phyloP scores from a whole-genome alignment of 2,797 vertebrate genomes.

The Diplodus sargus region DNA sequence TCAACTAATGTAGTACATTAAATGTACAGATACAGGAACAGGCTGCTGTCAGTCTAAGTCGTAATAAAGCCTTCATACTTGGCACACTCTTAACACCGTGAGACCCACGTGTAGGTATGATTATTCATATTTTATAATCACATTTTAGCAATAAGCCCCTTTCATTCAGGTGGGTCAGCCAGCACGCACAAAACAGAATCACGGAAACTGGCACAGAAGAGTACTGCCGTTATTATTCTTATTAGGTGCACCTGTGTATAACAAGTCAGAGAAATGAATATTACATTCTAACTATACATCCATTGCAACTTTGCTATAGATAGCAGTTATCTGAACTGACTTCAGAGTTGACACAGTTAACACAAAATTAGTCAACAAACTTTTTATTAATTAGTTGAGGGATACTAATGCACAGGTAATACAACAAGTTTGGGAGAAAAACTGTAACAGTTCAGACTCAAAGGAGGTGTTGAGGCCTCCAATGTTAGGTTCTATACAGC shows the following conservation, averaged over 20 bases:
- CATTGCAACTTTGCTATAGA: background rate
- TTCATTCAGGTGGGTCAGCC: background rate
- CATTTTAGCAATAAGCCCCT: background rate
- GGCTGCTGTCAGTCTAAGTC: background rate
- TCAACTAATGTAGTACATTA: background rate
- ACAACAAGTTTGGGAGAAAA: constrained; percentile 85
- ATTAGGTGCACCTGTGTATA: background rate
- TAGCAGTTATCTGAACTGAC: background rate
- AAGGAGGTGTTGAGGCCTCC: constrained; percentile 71
- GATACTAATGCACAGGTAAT: constrained; percentile 88
- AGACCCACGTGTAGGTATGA: background rate
- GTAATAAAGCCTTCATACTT: background rate
- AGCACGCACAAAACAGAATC: background rate
- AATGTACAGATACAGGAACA: background rate
- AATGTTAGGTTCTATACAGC: constrained; percentile 80
- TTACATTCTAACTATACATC: background rate
- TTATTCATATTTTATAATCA: background rate
- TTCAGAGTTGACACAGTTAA: constrained; percentile 28
- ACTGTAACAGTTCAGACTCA: constrained; percentile 83
- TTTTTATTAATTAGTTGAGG: constrained; percentile 88
- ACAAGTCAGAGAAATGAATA: background rate
- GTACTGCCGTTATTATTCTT: background rate
- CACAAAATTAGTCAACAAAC: constrained; percentile 83
- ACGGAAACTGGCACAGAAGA: background rate
- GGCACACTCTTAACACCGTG: background rate